Conservation (phyloP, 2,113 vertebrate species). For the Sphyrna mokarran region DNA sequence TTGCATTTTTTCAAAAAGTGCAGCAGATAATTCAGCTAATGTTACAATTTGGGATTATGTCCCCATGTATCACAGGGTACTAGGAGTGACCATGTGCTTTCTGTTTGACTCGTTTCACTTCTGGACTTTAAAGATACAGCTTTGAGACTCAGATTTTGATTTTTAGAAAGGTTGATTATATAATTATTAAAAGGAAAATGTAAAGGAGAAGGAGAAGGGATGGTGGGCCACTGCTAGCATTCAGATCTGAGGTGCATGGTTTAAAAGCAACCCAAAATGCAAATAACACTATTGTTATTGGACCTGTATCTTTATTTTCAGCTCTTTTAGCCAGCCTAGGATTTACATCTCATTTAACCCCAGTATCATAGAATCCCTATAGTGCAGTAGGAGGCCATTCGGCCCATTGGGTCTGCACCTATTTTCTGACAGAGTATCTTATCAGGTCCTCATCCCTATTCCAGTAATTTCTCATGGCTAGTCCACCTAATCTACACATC, state of each 20-base stretch:
- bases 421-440: too few relatives aligned
- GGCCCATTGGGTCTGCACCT: too few relatives aligned
- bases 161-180: neutral
- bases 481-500: too few relatives aligned
- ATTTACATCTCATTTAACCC: neutral
- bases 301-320: neutral
- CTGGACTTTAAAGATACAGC: neutral
- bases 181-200: neutral
- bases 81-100: neutral
- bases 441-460: too few relatives aligned
- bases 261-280: neutral
- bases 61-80: neutral
- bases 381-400: too few relatives aligned
- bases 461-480: too few relatives aligned
- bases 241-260: neutral
- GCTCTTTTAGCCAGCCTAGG: neutral
- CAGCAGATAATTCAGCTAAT: neutral
- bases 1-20: neutral
- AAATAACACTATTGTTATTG: neutral
- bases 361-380: too few relatives aligned
- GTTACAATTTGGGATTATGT: neutral
- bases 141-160: neutral
- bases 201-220: neutral
- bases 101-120: neutral
- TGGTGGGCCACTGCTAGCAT: neutral